Evolutionary conservation across 2,113 vertebrate genomes (phyloP).

Genomic region (Salvelinus alpinus): DNA sequence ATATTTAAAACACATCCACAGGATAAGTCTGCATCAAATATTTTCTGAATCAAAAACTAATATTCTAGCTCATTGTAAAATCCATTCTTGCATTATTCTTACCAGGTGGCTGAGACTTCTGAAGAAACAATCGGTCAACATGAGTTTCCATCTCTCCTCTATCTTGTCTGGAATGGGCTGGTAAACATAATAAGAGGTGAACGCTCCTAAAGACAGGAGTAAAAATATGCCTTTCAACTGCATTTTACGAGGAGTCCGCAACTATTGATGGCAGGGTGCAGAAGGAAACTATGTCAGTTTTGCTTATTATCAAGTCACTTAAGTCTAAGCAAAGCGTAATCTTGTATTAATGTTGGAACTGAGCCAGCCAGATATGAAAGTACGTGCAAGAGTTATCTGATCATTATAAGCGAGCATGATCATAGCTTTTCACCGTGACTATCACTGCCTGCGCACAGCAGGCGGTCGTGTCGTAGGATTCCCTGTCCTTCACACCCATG

Average conservation of each 20-base stretch:
- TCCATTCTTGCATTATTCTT: conserved; percentile 49
- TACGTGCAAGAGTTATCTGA: conserved; percentile 66
- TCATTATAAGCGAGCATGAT: conserved; percentile 53
- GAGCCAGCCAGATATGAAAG: conserved; percentile 57
- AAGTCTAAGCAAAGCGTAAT: conserved; percentile 46
- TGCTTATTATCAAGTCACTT: conserved; percentile 47
- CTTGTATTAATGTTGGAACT: conserved; percentile 50
- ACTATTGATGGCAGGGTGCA: conserved; percentile 33
- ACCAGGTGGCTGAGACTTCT: conserved; percentile 73
- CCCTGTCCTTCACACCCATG: neutral
- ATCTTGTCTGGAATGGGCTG: conserved; percentile 77
- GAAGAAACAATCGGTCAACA: conserved; percentile 52
- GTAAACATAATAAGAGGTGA: conserved; percentile 81
- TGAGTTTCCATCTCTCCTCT: conserved; percentile 78
- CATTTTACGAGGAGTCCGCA: conserved; percentile 65
- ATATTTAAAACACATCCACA: too few relatives aligned
- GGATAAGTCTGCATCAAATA: too few relatives aligned
- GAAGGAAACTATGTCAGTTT: conserved; percentile 38
- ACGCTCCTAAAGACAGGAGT: conserved; percentile 62
- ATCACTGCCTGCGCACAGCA: too few relatives aligned
- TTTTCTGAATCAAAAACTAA: too few relatives aligned
- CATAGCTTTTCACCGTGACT: too few relatives aligned
- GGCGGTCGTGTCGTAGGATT: neutral
- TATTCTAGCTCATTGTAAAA: too few relatives aligned
- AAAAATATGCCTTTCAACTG: conserved; percentile 70